Base-by-base conservation (phyloP, 2,113 vertebrate genomes). In the Sterna hirundo region DNA sequence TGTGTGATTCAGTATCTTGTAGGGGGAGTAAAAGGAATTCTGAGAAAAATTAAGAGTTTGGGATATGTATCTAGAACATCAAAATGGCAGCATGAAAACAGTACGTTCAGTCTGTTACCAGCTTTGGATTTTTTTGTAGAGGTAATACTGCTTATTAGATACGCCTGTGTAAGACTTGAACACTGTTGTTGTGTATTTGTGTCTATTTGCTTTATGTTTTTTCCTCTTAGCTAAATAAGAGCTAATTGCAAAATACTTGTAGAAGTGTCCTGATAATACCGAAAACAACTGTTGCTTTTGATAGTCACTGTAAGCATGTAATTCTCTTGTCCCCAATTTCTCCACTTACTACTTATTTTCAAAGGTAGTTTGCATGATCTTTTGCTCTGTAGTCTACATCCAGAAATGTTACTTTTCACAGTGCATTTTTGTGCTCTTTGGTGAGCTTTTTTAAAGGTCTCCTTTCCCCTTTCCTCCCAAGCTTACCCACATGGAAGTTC, bases 381-480 rank as follows among this genome's bases (percentile, higher is more conserved):
- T 89, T 87, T 88, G n/a, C 18, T 88, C 34, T 72, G 30, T 84
- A 55, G 34, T 55, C 52, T 20, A 11, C 12, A 38, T 60, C 34
- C 38, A 76, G 78, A 90, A 93, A 54, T 70, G 27, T 61, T 76
- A n/a, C 34, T 80, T 86, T 72, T 88, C 57, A 64, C 40, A 47
- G 29, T 77, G 60, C 5, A 1, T 81, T 95, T 83, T 81, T 58
- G n/a, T 84, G 60, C 75, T 77, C 17, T 80, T 88, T 55, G 66
- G 11, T 88, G 78, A 93, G 74, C 46, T 94, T 93, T 91, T 91
- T 86, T 78, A 87, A 82, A 94, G 57, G 52, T 90, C 62, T 86
- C 30, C 60, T 91, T 88, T 93, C 52, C 79, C 49, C 70, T 92
- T 47, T 93, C 25, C 62, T 85, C 54, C 60, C 62, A 83, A 93